These are phyloP conservation scores for Scomberomorus guttatus DNA, from an alignment of 2,797 vertebrate species.

Conservation along the genomic window DNA sequence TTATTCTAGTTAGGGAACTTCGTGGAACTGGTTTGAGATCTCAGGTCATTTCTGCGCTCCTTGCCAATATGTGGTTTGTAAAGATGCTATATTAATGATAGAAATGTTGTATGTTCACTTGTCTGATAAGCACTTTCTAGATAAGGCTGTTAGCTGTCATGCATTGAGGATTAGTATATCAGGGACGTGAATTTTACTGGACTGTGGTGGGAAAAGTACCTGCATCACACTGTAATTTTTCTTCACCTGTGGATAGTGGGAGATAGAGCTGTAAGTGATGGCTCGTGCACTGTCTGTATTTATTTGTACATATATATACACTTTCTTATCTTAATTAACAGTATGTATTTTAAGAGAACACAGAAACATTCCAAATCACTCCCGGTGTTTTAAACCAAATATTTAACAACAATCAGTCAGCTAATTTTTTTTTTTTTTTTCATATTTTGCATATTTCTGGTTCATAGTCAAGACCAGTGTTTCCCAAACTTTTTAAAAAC, in stretches of 20 bases:
- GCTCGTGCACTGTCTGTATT: conserved; percentile 59
- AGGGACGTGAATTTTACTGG: conserved; percentile 1
- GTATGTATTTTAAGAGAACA: conserved; percentile 37
- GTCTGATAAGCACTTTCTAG: conserved; percentile 53
- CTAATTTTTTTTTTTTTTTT: not conserved
- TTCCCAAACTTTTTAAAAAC: not conserved
- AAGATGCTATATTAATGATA: conserved; percentile 16
- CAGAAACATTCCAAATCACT: conserved; percentile 27
- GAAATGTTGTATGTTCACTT: conserved; percentile 33
- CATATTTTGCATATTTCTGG: not conserved
- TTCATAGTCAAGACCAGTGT: not conserved
- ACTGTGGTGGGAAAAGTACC: not conserved
- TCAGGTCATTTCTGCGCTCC: conserved; percentile 50
- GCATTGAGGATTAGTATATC: not conserved
- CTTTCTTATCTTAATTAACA: not conserved
- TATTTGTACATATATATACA: conserved; percentile 62
- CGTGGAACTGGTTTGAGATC: conserved; percentile 8
- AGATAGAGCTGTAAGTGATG: conserved; percentile 13
- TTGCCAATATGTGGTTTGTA: conserved; percentile 32
- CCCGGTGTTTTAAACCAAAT: not conserved
- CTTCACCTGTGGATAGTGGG: not conserved
- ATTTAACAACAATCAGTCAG: not conserved
- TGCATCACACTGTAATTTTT: not conserved
- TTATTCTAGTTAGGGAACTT: conserved; percentile 3
- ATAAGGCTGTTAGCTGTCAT: conserved; percentile 32